Conservation (phyloP, 2,113 vertebrate species). For the Meleagris gallopavo region DNA sequence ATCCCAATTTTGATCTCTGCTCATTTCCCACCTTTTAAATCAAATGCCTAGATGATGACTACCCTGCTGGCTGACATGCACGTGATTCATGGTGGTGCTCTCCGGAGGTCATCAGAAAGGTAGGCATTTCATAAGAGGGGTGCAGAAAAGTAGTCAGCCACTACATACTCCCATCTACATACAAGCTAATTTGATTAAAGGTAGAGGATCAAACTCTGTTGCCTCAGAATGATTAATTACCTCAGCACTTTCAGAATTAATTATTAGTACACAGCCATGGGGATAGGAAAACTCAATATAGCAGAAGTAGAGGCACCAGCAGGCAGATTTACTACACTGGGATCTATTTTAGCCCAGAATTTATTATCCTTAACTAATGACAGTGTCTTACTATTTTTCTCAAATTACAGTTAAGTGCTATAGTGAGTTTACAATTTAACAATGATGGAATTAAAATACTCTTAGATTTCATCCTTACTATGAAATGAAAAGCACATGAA, state of each 20-base stretch:
- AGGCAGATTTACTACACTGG: conserved; percentile 33
- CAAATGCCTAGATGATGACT: not conserved
- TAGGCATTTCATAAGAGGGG: conserved; percentile 27
- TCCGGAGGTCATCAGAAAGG: conserved; percentile 8
- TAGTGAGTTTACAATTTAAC: not conserved
- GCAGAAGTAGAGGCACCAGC: conserved; percentile 34
- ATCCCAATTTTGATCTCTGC: not conserved
- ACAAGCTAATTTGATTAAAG: conserved; percentile 77
- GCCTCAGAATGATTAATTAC: conserved; percentile 78
- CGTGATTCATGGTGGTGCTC: not conserved
- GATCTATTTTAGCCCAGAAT: conserved; percentile 11
- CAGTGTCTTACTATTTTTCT: not conserved
- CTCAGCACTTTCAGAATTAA: conserved; percentile 74
- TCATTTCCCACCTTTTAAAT: conserved; percentile 31
- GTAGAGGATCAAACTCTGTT: conserved; percentile 72
- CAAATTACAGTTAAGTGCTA: not conserved
- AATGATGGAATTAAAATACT: not conserved
- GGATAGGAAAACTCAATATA: conserved; percentile 45
- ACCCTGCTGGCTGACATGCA: not conserved
- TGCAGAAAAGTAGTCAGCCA: conserved; percentile 30
- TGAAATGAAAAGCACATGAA: not conserved
- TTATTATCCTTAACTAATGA: conserved; percentile 57
- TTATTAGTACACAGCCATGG: conserved; percentile 64
- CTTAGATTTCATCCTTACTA: not conserved
- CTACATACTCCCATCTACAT: conserved; percentile 62